A percentile compares a stretch with the other conserved stretches of the same genome.
phyloP scores from a whole-genome alignment of 2,797 vertebrate species.

The Brachyalestes nurse region DNA sequence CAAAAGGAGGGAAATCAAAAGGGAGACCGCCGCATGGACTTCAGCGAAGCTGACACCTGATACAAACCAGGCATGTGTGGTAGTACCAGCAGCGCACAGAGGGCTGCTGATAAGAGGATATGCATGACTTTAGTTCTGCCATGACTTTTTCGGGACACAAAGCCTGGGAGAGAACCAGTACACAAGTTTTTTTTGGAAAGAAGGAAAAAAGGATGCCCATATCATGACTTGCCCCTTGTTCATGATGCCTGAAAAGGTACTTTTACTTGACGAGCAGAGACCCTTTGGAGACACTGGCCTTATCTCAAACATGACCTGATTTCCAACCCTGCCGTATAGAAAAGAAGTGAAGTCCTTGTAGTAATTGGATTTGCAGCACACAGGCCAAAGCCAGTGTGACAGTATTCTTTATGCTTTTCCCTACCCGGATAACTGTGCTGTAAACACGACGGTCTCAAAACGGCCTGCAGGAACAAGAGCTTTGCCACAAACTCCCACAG shows the following conservation, averaged over 20 bases:
- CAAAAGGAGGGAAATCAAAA: constrained; percentile 45
- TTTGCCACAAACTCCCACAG: constrained; percentile 73
- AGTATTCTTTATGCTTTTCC: constrained; percentile 39
- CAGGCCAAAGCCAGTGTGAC: constrained; percentile 9
- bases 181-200: constrained; percentile 55
- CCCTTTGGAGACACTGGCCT: constrained; percentile 33
- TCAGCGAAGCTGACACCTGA: constrained; percentile 50
- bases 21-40: constrained; percentile 23
- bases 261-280: constrained; percentile 72
- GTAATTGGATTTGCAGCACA: constrained; percentile 30
- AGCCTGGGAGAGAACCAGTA: constrained; percentile 31
- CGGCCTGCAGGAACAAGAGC: constrained; percentile 67
- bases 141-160: background rate
- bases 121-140: constrained; percentile 17
- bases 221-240: constrained; percentile 44
- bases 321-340: background rate
- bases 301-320: constrained; percentile 20
- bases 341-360: constrained; percentile 21
- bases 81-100: constrained; percentile 48
- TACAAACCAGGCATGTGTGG: constrained; percentile 58
- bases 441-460: constrained; percentile 21
- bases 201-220: constrained; percentile 18
- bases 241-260: constrained; percentile 69
- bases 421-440: constrained; percentile 33
- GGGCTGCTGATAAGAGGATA: constrained; percentile 18